phyloP scores from a whole-genome alignment of 2,888 invertebrate species.

The Operophtera brumata region DNA sequence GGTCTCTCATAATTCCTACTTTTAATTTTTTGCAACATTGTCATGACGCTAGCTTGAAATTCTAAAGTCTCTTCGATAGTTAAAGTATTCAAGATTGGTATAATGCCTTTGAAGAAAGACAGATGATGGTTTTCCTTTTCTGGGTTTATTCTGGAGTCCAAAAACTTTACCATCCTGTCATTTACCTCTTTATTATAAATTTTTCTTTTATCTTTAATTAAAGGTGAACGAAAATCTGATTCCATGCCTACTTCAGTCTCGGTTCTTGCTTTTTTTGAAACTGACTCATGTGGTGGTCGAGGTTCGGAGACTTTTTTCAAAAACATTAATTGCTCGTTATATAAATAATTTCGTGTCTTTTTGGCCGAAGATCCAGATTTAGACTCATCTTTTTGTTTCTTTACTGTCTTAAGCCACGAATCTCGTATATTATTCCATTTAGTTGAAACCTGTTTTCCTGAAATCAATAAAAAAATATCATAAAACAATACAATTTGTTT shows the following conservation, averaged over 20 bases:
- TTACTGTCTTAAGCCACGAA: constrained; percentile 29
- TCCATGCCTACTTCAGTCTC: constrained; percentile 32
- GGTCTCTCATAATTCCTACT: constrained; percentile 39
- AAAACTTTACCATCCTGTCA: too few species aligned
- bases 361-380: constrained; percentile 22
- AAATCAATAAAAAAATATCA: constrained; percentile 22
- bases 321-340: constrained; percentile 36
- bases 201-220: too few species aligned
- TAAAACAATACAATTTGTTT: constrained; percentile 16
- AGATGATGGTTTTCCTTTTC: too few species aligned
- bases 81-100: constrained; percentile 25
- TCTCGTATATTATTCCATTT: constrained; percentile 33
- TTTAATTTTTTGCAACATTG: constrained; percentile 38
- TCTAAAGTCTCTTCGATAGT: constrained; percentile 24
- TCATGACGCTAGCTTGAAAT: constrained; percentile 36
- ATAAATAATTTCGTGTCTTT: constrained; percentile 33
- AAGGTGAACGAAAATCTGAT: constrained; percentile 35
- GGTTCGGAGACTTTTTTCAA: constrained; percentile 34
- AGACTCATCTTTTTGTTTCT: constrained; percentile 31
- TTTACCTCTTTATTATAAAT: too few species aligned
- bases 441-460: constrained; percentile 30
- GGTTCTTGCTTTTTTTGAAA: constrained; percentile 32
- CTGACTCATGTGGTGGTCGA: constrained; percentile 30
- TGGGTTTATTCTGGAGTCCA: too few species aligned
- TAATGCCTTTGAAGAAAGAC: too few species aligned